Percentiles rank a stretch among this genome's conserved stretches.
These are phyloP conservation scores for Blastomussa wellsi DNA, from an alignment of 92 coral and sea anemone species.

Conservation along the genomic window DNA sequence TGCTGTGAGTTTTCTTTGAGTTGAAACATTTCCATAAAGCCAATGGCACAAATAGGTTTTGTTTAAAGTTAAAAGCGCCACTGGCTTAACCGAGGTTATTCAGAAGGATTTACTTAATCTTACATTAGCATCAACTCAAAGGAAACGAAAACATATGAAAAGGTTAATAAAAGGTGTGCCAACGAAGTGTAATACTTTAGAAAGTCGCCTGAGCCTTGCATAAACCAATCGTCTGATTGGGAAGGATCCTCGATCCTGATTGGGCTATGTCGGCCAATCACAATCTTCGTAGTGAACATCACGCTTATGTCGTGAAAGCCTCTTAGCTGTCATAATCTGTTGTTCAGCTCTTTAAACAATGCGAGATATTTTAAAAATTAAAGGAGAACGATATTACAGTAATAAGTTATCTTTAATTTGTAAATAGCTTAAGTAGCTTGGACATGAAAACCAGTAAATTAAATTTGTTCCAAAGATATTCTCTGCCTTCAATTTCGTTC, in stretches of 20 bases:
- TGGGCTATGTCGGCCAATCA: background rate
- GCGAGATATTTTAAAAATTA: background rate
- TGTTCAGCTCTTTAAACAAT: background rate
- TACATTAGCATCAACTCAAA: too few species aligned
- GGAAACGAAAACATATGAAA: too few species aligned
- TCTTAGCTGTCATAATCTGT: background rate
- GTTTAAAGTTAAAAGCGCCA: too few species aligned
- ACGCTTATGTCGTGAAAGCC: background rate
- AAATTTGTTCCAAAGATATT: background rate
- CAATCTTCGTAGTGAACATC: background rate
- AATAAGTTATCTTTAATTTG: background rate
- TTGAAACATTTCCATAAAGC: too few species aligned
- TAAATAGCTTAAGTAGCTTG: conserved; percentile 6
- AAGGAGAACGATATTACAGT: background rate
- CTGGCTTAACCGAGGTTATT: too few species aligned
- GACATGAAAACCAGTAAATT: too few species aligned
- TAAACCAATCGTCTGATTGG: background rate
- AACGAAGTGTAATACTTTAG: too few species aligned
- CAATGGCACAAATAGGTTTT: too few species aligned
- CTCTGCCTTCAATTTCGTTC: too few species aligned
- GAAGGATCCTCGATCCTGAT: background rate
- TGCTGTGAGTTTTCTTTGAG: background rate
- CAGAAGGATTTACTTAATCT: too few species aligned
- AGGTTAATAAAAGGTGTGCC: too few species aligned
- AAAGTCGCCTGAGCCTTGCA: too few species aligned